These are phyloP conservation scores for Cnemophilus loriae DNA, from an alignment of 2,113 vertebrate genomes.

Conservation along the genomic window DNA sequence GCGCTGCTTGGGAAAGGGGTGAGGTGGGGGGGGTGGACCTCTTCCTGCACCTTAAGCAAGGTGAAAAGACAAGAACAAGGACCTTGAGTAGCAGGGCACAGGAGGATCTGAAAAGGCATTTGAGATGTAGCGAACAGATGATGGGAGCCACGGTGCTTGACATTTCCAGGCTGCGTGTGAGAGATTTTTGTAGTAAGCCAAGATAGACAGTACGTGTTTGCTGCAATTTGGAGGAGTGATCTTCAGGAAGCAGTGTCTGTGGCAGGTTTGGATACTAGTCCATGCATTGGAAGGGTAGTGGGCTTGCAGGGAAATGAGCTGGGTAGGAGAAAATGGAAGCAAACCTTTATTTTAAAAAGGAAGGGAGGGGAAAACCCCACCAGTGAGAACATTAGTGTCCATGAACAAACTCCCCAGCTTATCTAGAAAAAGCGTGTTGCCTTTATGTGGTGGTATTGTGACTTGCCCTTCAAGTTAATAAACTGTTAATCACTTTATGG, in stretches of 20 bases:
- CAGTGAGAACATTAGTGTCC: neutral
- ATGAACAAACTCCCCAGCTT: neutral
- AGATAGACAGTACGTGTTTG: neutral
- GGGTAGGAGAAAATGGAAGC: neutral
- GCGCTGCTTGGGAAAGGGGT: neutral
- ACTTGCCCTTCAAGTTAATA: conserved; percentile 33
- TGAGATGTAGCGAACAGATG: neutral
- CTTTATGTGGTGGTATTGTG: neutral
- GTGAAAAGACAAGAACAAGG: neutral
- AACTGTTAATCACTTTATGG: conserved; percentile 34
- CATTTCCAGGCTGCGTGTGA: neutral
- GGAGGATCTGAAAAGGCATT: neutral
- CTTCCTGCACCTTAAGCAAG: neutral
- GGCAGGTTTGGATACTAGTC: neutral
- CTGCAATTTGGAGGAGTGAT: neutral
- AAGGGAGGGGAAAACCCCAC: neutral
- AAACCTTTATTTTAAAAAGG: neutral
- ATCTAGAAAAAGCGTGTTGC: neutral
- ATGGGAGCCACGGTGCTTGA: neutral
- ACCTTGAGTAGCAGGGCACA: neutral
- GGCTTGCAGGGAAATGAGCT: neutral
- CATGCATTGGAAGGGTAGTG: neutral
- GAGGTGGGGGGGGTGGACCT: neutral
- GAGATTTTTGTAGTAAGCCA: neutral
- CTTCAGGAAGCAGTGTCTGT: neutral